Conservation (phyloP, 2,113 vertebrate genomes). For the Mirounga angustirostris region DNA sequence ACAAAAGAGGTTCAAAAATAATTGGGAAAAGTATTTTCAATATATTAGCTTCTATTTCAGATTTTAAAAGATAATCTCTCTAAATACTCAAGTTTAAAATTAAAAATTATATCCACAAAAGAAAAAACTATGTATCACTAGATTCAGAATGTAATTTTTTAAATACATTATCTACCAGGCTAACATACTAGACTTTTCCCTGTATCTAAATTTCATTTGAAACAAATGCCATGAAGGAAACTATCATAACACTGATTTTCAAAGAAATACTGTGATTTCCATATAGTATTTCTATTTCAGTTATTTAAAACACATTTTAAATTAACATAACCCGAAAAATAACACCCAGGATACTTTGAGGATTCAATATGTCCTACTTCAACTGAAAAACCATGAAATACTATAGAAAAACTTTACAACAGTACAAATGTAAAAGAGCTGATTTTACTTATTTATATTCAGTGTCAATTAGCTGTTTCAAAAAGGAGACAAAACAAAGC, state of each 20-base stretch:
- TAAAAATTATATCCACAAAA: conserved; percentile 8
- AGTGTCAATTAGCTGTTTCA: conserved; percentile 13
- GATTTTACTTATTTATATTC: not conserved
- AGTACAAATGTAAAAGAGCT: not conserved
- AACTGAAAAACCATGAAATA: not conserved
- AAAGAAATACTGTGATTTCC: conserved; percentile 17
- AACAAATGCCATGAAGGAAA: conserved; percentile 16
- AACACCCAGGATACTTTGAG: not conserved
- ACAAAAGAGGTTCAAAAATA: not conserved
- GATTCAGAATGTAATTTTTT: not conserved
- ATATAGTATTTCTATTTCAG: not conserved
- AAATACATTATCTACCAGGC: not conserved
- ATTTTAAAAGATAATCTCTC: conserved; percentile 37
- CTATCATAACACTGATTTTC: not conserved
- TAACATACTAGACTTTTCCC: not conserved
- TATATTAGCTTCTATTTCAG: not conserved
- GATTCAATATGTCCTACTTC: not conserved
- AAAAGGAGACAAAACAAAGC: not conserved
- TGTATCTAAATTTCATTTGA: conserved; percentile 55
- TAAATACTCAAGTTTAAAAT: conserved; percentile 2
- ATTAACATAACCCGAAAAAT: conserved; percentile 29
- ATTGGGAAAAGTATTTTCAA: not conserved
- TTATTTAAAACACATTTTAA: not conserved
- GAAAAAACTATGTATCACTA: not conserved
- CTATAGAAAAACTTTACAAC: not conserved